Evolutionary conservation across 2,797 vertebrate species (phyloP), one percentile per base, ranked within the genome.

Genomic region (Cirrhinus mrigala): DNA sequence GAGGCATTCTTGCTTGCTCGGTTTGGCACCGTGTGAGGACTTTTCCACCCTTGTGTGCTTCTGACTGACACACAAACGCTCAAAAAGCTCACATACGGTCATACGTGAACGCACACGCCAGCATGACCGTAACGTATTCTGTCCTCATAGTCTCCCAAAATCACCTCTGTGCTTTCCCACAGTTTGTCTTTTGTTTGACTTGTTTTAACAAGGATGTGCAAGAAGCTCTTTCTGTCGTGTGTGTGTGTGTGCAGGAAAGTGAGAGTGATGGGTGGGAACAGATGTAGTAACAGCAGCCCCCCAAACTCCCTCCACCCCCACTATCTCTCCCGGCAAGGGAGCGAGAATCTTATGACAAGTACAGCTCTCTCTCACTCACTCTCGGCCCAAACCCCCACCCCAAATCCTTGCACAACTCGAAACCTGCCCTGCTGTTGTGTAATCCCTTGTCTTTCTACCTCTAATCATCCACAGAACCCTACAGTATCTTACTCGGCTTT

Each of bases 241-340:
- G 74, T 80, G 69, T 74, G 73, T 68, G 88, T 86, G 69, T 44
- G 18, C 58, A 84, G 76, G 74, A 58, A 58, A 90, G 89, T 88
- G 88, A 88, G 90, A 87, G 81, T 94, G 94, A 94, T 86, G 91
- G 89, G 83, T 88, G 83, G 89, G 90, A 93, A 91, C 93, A 94
- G 93, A 94, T 94, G 94, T 90, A 91, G 92, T 90, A 93, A 91
- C 91, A 91, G 90, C 90, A 58, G 37, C 64, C 85, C 71, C 75
- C 82, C 69, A 14, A 46, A 15, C 79, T 82, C 58, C 58, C 48
- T 78, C 76, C 87, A 58, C 54, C 46, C 85, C 20, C 81, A 81
- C 81, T 86, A 84, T 79, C 68, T 79, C 71, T 88, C 86, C 27
- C 84, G 50, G 88, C 81, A 73, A 74, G 77, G 79, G 82, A 81